phyloP scores from a whole-genome alignment of 2,113 vertebrate species.

The Platichthys flesus region DNA sequence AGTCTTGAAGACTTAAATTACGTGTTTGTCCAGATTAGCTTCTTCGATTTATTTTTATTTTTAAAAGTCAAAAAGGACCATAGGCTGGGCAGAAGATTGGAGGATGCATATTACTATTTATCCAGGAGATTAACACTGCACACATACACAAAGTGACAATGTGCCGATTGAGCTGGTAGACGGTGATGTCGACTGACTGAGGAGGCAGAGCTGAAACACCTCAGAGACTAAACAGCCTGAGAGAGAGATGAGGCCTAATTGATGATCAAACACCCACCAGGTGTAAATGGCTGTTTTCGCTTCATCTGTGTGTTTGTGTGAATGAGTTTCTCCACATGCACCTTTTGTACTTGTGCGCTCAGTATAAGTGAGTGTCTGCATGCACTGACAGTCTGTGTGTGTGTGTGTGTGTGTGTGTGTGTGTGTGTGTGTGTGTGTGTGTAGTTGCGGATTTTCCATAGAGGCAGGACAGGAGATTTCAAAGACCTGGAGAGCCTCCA shows the following conservation, averaged over 20 bases:
- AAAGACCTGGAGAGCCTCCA: slow-evolving; percentile 72
- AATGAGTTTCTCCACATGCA: slow-evolving; percentile 50
- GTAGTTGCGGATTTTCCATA: slow-evolving; percentile 50
- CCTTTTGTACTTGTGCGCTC: slow-evolving; percentile 47
- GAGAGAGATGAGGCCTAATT: slow-evolving; percentile 71
- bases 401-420: slow-evolving; percentile 8
- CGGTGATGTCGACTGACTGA: slow-evolving; percentile 36
- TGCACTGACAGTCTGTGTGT: slow-evolving; percentile 22
- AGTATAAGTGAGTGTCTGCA: slow-evolving; percentile 28
- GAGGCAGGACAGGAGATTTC: slow-evolving; percentile 59
- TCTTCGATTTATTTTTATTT: too few relatives aligned
- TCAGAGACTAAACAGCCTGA: slow-evolving; percentile 51
- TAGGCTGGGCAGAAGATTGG: not conserved
- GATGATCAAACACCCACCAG: slow-evolving; percentile 81
- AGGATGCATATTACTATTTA: not conserved
- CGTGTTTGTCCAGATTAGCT: too few relatives aligned
- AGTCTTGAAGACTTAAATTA: too few relatives aligned
- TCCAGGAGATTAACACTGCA: not conserved
- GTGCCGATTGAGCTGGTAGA: slow-evolving; percentile 17
- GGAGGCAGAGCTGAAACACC: slow-evolving; percentile 34
- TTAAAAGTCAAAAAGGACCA: not conserved
- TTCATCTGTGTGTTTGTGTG: slow-evolving; percentile 32
- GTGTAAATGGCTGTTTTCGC: slow-evolving; percentile 75
- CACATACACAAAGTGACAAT: slow-evolving; percentile 10
- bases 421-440: slow-evolving; percentile 7